Percentiles rank a stretch among this genome's conserved stretches.
Evolutionary conservation across 2,113 vertebrate genomes (phyloP).

Genomic region (Erythrocercus mccallii): DNA sequence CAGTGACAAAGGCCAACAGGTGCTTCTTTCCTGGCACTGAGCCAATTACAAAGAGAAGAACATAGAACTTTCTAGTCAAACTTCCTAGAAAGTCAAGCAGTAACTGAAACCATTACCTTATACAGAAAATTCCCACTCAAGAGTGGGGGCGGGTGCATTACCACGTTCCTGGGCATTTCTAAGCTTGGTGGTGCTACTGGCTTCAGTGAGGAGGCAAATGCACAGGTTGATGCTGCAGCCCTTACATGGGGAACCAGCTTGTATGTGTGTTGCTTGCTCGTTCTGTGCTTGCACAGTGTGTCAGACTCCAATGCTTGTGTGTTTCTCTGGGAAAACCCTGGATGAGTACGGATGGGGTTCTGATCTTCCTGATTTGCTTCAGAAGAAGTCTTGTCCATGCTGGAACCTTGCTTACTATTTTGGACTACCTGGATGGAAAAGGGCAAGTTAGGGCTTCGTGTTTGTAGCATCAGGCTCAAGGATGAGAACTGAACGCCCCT

Average conservation of each 20-base stretch:
- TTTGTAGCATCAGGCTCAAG: not conserved
- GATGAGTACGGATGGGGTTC: not conserved
- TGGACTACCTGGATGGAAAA: not conserved
- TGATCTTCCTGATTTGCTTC: not conserved
- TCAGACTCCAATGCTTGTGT: accelerated
- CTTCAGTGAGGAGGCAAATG: not conserved
- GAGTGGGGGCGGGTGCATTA: no score
- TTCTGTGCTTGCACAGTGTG: not conserved
- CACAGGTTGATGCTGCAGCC: not conserved
- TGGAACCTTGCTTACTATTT: not conserved
- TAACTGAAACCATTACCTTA: no score
- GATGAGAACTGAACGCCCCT: accelerated
- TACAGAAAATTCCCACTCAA: no score
- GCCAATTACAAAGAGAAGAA: no score
- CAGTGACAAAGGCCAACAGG: no score
- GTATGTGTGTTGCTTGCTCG: accelerated
- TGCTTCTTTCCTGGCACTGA: no score
- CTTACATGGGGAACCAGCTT: not conserved
- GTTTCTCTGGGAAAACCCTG: not conserved
- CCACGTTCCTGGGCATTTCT: not conserved
- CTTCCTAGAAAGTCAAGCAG: no score
- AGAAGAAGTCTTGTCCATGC: not conserved
- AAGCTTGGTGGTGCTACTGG: not conserved
- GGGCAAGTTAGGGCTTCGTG: not conserved
- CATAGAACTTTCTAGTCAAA: no score